Evolutionary conservation across 2,113 vertebrate species (phyloP).

Genomic region (Caracal caracal): DNA sequence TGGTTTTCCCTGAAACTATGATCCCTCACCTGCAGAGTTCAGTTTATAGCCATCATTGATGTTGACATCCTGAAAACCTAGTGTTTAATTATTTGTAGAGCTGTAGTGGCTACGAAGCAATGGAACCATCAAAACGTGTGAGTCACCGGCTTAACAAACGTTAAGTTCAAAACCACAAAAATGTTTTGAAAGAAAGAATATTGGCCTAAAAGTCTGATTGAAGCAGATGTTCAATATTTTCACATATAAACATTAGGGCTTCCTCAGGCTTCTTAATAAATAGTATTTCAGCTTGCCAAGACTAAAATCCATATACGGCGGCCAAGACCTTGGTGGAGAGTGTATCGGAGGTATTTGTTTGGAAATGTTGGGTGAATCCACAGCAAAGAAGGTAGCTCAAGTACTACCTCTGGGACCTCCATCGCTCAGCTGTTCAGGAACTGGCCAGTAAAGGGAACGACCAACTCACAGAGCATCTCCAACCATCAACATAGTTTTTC

Average conservation of each 20-base stretch:
- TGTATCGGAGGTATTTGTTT: neutral
- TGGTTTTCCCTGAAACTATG: neutral
- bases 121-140: neutral
- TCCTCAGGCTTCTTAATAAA: neutral
- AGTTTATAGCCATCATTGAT: neutral
- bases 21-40: neutral
- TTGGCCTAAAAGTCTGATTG: neutral
- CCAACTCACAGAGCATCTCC: neutral
- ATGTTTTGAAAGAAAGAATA: slow-evolving; percentile 45
- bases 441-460: neutral
- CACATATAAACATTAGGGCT: neutral
- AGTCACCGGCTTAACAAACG: slow-evolving; percentile 21
- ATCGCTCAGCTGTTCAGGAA: neutral
- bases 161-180: slow-evolving; percentile 38
- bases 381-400: neutral
- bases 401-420: neutral
- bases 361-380: neutral
- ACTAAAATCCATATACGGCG: neutral
- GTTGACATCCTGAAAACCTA: neutral
- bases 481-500: neutral
- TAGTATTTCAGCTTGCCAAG: neutral
- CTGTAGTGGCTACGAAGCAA: neutral
- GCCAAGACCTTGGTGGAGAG: neutral
- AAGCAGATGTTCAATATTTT: slow-evolving; percentile 42
- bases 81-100: neutral